phyloP scores from a whole-genome alignment of 2,797 vertebrate genomes.

The Tenualosa ilisha region DNA sequence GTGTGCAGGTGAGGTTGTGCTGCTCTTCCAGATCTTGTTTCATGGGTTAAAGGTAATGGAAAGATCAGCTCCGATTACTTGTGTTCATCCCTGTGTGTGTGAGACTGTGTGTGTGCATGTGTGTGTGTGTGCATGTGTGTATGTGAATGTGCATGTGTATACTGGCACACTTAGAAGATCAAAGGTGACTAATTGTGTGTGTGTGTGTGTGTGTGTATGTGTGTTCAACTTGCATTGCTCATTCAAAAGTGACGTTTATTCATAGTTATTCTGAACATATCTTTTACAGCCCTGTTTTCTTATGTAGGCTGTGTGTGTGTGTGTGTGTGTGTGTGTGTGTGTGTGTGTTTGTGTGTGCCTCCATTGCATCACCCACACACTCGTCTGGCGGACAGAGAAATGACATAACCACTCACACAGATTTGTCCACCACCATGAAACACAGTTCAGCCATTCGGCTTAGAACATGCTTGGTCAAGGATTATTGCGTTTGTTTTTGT shows the following conservation, averaged over 20 bases:
- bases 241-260: background rate
- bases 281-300: background rate
- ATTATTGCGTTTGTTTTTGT: slow-evolving; percentile 11
- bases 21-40: slow-evolving; percentile 36
- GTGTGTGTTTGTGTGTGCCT: slow-evolving; percentile 22
- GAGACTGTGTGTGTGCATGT: background rate
- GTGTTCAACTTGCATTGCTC: background rate
- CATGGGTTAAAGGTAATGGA: slow-evolving; percentile 37
- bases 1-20: background rate
- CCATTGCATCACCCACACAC: background rate
- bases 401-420: slow-evolving; percentile 13
- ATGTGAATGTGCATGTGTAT: background rate
- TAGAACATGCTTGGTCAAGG: slow-evolving; percentile 5
- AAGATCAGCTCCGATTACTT: slow-evolving; percentile 30
- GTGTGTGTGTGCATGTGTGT: slow-evolving; percentile 36
- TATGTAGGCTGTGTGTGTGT: slow-evolving; percentile 29
- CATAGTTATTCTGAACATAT: background rate
- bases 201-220: slow-evolving; percentile 22
- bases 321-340: slow-evolving; percentile 29
- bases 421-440: background rate
- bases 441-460: slow-evolving; percentile 18
- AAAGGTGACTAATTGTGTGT: background rate
- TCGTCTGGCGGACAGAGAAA: background rate
- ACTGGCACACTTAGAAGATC: background rate
- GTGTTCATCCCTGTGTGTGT: slow-evolving; percentile 8